Percentiles rank a stretch among this genome's conserved stretches.
phyloP scores from a whole-genome alignment of 2,888 invertebrate genomes.

The Cheilosia soror region DNA sequence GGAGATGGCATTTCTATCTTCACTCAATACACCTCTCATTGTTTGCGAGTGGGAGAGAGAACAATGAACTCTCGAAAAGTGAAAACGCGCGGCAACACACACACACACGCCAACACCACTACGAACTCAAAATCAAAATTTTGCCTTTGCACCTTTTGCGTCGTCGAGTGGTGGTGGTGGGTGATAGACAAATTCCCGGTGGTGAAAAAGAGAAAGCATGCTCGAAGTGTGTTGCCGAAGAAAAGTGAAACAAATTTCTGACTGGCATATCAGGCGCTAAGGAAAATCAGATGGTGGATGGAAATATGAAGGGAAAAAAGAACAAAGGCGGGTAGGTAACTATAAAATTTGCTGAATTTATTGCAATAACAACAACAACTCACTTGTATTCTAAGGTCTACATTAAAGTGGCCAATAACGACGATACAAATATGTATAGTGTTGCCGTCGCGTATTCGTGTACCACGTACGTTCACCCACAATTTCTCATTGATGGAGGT shows the following conservation, averaged over 20 bases:
- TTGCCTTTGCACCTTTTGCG: too few species aligned
- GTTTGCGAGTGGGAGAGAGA: neutral
- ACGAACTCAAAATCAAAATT: neutral
- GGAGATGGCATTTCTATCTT: too few species aligned
- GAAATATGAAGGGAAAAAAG: constrained; percentile 13
- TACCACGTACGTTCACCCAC: too few species aligned
- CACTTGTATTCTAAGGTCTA: too few species aligned
- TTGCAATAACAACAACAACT: constrained; percentile 2
- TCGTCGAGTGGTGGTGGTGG: too few species aligned
- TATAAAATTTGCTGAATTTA: constrained; percentile 11
- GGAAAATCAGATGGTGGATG: constrained; percentile 25
- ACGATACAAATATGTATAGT: too few species aligned
- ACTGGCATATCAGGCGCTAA: constrained; percentile 77
- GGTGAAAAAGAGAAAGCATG: constrained; percentile 58
- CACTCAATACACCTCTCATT: too few species aligned
- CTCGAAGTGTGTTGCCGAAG: constrained; percentile 75
- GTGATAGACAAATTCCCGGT: neutral
- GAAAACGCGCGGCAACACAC: constrained; percentile 30
- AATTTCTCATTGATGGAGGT: too few species aligned
- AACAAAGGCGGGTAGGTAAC: neutral
- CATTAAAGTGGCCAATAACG: neutral
- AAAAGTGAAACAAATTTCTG: constrained; percentile 82
- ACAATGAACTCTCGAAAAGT: constrained; percentile 51
- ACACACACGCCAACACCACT: neutral
- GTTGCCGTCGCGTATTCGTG: neutral